phyloP scores from a whole-genome alignment of 2,888 invertebrate genomes.

The Drosophila hamatofila region DNA sequence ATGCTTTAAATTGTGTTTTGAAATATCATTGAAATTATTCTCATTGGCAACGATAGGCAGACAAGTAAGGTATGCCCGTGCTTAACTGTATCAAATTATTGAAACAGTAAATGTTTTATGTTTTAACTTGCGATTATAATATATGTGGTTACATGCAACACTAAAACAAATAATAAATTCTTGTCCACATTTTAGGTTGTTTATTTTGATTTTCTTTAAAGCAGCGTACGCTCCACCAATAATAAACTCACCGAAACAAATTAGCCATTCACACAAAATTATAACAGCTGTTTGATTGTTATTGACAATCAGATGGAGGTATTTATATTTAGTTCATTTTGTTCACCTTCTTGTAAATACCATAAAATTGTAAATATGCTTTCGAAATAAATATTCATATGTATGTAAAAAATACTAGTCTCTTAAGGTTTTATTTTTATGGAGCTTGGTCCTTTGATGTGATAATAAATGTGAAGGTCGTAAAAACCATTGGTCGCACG shows the following conservation, averaged over 20 bases:
- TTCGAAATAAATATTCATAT: neutral
- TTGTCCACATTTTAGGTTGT: neutral
- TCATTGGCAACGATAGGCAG: neutral
- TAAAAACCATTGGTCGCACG: constrained; percentile 62
- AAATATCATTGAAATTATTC: neutral
- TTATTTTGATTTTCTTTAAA: constrained; percentile 6
- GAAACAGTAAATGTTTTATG: neutral
- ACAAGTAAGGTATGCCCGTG: neutral
- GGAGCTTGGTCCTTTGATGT: constrained; percentile 56
- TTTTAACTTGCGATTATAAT: no score
- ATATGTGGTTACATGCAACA: neutral
- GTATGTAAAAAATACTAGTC: neutral
- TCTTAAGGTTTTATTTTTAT: constrained; percentile 30
- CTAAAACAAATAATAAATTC: neutral
- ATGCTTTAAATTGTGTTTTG: neutral
- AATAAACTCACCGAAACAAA: constrained; percentile 11
- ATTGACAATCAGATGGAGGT: constrained; percentile 13
- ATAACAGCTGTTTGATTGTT: constrained; percentile 32
- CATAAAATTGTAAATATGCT: neutral
- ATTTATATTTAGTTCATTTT: neutral
- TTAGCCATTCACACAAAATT: constrained; percentile 36
- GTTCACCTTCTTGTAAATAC: constrained; percentile 13
- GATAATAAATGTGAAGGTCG: constrained; percentile 53
- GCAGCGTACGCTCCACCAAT: constrained; percentile 38
- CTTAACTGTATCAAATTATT: neutral